Evolutionary conservation across 2,888 invertebrate species (phyloP), one percentile per base, ranked within the genome.

Genomic region (Ernsta delagoae): DNA sequence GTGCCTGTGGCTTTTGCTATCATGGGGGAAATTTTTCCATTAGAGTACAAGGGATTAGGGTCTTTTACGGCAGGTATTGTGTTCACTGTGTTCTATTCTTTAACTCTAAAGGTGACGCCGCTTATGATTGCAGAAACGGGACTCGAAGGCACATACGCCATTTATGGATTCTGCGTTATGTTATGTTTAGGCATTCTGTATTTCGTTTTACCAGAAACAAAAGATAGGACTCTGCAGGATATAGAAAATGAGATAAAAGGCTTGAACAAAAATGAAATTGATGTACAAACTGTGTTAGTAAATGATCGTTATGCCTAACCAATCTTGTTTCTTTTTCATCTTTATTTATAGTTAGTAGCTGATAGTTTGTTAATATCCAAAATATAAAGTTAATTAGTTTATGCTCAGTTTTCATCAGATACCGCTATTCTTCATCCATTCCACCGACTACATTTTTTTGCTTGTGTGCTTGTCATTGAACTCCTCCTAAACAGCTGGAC

Each of bases 191-290:
- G 73, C 4, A 7, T 77, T 12, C 69, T 83, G 39, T 79, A 73
- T 65, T 76, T 67, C 45, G 69, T 79, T 36, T 54, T 84, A 36
- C 83, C 83, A 24, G 84, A 84, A 70, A 84, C 83, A 0, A 84
- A 83, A 66, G 79, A 80, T 66, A 82, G 71, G 57, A 78, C 80
- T 0, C 72, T 84, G 34, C 78, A 79, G 61, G 77, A 83, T n/a
- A 82, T 84, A 48, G 83, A 83, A 61, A 72, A 79, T 73, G 77
- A 79, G 48, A 72, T 84, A 0, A 78, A 73, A 72, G 74, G 73
- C 6, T 56, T 72, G 34, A 56, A 50, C 1, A 8, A 2, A 11
- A 16, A 53, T 9, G 16, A 8, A 8, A 43, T 1, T 50, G 59
- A 45, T 39, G 41, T 34, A 62, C 45, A 68, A 57, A n/a, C 24